These are phyloP conservation scores for Tupaia tana DNA, from an alignment of 2,113 vertebrate species.

Conservation along the genomic window DNA sequence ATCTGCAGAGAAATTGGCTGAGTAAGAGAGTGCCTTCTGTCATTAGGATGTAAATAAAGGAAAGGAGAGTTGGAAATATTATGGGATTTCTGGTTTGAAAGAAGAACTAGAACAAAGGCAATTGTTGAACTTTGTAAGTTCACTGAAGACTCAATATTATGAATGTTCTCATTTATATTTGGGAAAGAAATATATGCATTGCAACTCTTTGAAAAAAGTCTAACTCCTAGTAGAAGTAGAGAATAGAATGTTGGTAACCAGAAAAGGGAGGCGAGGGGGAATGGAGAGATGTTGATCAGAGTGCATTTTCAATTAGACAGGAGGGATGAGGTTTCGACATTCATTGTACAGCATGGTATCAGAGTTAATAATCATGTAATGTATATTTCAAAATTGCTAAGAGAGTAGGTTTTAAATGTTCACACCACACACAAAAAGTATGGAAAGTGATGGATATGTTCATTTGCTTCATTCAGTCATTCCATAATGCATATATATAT, in stretches of 20 bases:
- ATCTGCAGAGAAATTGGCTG: background rate
- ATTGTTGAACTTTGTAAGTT: slow-evolving; percentile 18
- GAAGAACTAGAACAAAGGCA: background rate
- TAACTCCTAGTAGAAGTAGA: background rate
- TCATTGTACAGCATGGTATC: background rate
- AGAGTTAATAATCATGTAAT: background rate
- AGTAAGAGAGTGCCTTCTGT: background rate
- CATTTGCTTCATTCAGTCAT: background rate
- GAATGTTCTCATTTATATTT: background rate
- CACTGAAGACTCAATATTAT: background rate
- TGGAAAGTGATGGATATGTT: background rate
- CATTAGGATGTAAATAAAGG: background rate
- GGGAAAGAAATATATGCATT: background rate
- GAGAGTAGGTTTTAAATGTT: background rate
- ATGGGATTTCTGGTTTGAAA: background rate
- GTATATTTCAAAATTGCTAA: background rate
- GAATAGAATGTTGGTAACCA: too few relatives aligned
- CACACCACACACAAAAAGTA: background rate
- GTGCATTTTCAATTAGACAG: too few relatives aligned
- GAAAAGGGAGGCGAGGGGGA: too few relatives aligned
- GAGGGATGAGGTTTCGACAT: background rate
- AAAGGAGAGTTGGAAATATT: background rate
- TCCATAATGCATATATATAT: background rate
- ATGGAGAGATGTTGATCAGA: background rate
- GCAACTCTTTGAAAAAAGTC: background rate